phyloP scores from a whole-genome alignment of 2,113 vertebrate genomes.

The Sminthopsis crassicaudata region DNA sequence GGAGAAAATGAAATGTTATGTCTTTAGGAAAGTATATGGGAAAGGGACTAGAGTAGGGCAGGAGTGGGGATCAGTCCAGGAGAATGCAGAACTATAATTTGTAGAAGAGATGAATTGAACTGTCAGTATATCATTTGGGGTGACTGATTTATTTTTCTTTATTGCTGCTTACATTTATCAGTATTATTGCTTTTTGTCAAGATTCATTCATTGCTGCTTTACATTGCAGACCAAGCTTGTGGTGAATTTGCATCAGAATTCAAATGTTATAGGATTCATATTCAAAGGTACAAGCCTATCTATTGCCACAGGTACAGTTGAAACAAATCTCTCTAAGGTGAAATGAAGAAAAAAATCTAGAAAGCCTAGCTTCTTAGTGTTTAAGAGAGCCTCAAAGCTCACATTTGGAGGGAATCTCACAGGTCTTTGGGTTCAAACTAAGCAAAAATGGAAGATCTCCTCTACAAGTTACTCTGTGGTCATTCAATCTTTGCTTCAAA shows the following conservation, averaged over 20 bases:
- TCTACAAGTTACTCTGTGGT: neutral
- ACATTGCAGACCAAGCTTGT: constrained; percentile 35
- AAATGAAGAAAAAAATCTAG: constrained; percentile 39
- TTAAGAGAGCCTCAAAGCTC: neutral
- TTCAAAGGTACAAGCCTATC: constrained; percentile 27
- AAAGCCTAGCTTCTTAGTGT: neutral
- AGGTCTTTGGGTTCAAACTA: neutral
- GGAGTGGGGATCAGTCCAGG: constrained; percentile 7
- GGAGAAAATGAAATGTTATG: constrained; percentile 2
- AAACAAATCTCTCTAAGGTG: constrained; percentile 46
- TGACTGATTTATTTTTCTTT: constrained; percentile 63
- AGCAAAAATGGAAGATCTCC: neutral
- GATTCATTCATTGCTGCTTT: constrained; percentile 48
- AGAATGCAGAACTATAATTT: constrained; percentile 39
- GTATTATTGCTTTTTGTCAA: constrained; percentile 59
- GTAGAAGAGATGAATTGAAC: neutral
- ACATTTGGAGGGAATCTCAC: neutral
- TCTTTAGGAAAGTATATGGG: constrained; percentile 31
- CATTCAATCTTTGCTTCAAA: neutral
- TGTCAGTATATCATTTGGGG: constrained; percentile 59
- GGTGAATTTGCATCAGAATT: constrained; percentile 61
- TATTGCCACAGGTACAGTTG: constrained; percentile 28
- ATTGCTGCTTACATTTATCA: constrained; percentile 60
- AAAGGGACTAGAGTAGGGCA: neutral
- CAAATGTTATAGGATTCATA: neutral